Percentiles rank a stretch among this genome's conserved stretches.
Conservation (phyloP, 2,113 vertebrate species). For the Coregonus clupeaformis region DNA sequence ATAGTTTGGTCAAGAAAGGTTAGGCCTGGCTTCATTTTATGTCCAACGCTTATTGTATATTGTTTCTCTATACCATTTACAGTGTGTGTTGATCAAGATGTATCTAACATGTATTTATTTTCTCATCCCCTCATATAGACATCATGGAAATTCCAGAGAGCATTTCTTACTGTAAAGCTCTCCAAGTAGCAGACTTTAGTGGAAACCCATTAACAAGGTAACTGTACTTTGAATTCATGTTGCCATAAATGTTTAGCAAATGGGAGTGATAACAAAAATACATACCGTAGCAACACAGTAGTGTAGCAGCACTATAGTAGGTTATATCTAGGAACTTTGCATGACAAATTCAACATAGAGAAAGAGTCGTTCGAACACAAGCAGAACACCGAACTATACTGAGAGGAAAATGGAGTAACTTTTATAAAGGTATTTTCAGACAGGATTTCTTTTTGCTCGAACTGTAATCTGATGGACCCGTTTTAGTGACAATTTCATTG, state of each 20-base stretch:
- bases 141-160: conserved; percentile 97
- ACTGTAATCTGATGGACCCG: background rate
- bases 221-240: conserved; percentile 23
- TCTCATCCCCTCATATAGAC: conserved; percentile 77
- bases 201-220: conserved; percentile 98
- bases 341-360: background rate
- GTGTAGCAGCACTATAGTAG: background rate
- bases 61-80: too few relatives aligned
- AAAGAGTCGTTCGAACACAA: background rate
- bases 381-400: background rate
- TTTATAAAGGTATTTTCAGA: background rate
- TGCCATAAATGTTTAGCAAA: background rate
- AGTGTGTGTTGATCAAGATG: background rate
- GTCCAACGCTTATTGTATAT: background rate
- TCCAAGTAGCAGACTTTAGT: conserved; percentile 97
- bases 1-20: too few relatives aligned
- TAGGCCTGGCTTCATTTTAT: background rate
- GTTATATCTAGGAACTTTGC: background rate
- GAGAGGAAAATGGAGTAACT: background rate
- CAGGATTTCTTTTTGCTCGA: background rate
- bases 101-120: conserved; percentile 21
- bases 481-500: too few relatives aligned
- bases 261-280: background rate
- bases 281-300: background rate
- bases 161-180: conserved; percentile 95